Conservation (phyloP, 2,888 invertebrate genomes). For the Drosophila algonquin region DNA sequence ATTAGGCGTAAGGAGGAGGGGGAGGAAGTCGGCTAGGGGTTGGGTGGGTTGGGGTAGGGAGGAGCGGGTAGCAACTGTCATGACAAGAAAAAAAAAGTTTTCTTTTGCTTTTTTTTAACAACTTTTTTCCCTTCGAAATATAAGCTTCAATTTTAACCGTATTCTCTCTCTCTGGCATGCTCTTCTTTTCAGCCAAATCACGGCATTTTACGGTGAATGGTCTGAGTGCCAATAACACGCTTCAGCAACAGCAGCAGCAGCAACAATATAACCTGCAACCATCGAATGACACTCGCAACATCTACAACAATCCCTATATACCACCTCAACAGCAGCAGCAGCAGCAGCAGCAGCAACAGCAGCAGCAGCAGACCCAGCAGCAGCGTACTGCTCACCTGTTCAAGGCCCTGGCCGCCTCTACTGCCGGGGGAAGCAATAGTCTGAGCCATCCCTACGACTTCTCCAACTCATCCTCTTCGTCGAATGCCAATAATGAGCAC, state of each 20-base stretch:
- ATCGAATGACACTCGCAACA: conserved; percentile 86
- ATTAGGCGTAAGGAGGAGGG: conserved; percentile 55
- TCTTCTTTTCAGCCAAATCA: conserved; percentile 87
- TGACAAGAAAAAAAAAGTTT: conserved; percentile 44
- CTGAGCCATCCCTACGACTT: conserved; percentile 80
- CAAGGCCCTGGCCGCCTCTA: conserved; percentile 76
- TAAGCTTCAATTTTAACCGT: conserved; percentile 5
- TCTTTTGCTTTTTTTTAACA: conserved; percentile 17
- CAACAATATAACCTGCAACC: conserved; percentile 85
- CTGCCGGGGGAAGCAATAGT: conserved; percentile 64
- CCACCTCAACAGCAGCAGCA: conserved; percentile 77
- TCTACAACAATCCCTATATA: conserved; percentile 85
- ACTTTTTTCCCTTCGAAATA: conserved; percentile 11
- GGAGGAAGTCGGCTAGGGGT: neutral
- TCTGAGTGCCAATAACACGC: conserved; percentile 83
- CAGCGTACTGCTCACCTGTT: conserved; percentile 79
- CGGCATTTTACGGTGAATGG: conserved; percentile 89
- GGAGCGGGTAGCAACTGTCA: conserved; percentile 45
- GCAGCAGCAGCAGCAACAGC: conserved; percentile 56
- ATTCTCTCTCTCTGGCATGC: conserved; percentile 1
- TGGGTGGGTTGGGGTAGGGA: conserved; percentile 8
- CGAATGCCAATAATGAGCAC: conserved; percentile 77
- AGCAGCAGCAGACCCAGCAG: conserved; percentile 49
- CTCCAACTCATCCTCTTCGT: conserved; percentile 76
- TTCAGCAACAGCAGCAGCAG: conserved; percentile 66